Base-by-base conservation (phyloP, 2,113 vertebrate species). In the Dromiciops gliroides region DNA sequence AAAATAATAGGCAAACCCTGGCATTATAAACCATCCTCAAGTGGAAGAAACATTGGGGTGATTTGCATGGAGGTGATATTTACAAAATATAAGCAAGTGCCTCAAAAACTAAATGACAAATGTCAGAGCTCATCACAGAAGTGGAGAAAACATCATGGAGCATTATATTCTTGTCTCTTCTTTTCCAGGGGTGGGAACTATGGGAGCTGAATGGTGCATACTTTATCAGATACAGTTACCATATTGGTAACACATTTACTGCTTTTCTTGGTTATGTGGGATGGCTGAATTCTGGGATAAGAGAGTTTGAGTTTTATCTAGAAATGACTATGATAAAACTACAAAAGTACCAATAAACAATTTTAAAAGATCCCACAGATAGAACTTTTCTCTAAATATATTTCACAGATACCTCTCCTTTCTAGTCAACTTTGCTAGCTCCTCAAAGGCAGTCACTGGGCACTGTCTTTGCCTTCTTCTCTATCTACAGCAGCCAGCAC, bases 31-130 rank as follows among this genome's bases (percentile, higher is more conserved):
- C 3, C 50, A 93, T 96, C 97, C 97, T 94, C 31, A 93, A 93
- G 50, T 26, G 51, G 53, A 56, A 97, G 25, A 90, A 96, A 94
- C 51, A 53, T 96, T 60, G 53, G 89, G 60, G 95, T 94, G 95
- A 95, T 97, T 96, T 97, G 97, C 92, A 97, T 97, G 75, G 95
- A 97, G 97, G 89, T 92, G 83, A 97, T 92, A 97, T 8, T 67
- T 92, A 95, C 95, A 94, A 97, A 97, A 96, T 56, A 31, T 56
- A 89, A 97, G 31, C 90, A 95, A 96, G n/a, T 47, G 95, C 31
- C 14, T 83, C 92, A 95, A 93, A 92, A 96, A 83, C 44, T 22
- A 44, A 83, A 44, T 22, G 16, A 44, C n/a, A 83, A 83, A 44
- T 44, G 44, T 16, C 16, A 83, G 67, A 44, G 6, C 19, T 19